These are phyloP conservation scores for Synergus umbraculus DNA, from an alignment of 2,888 invertebrate genomes.

Conservation along the genomic window DNA sequence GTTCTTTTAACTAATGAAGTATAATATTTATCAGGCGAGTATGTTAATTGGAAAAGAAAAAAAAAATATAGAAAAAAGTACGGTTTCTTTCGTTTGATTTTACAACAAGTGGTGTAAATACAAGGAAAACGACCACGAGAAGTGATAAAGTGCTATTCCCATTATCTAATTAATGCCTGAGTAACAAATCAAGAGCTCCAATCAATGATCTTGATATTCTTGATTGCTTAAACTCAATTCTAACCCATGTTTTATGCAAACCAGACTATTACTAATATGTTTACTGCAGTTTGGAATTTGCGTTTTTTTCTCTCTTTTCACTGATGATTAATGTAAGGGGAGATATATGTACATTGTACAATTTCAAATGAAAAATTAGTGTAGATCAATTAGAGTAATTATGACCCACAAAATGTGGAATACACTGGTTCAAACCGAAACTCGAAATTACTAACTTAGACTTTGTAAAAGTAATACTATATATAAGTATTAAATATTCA, in stretches of 20 bases:
- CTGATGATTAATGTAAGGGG: background rate
- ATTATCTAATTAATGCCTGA: slow-evolving; percentile 35
- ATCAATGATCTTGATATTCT: slow-evolving; percentile 34
- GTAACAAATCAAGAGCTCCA: slow-evolving; percentile 39
- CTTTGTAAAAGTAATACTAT: no score
- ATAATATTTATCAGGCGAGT: background rate
- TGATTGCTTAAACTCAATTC: slow-evolving; percentile 34
- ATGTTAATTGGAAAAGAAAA: slow-evolving; percentile 7
- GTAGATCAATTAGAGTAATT: background rate
- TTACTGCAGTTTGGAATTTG: slow-evolving; percentile 3
- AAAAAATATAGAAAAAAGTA: background rate
- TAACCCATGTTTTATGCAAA: slow-evolving; percentile 31
- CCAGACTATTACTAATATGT: slow-evolving; percentile 1
- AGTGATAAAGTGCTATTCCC: slow-evolving; percentile 27
- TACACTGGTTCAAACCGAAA: background rate
- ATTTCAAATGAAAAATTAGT: background rate
- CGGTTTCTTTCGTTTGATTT: slow-evolving; percentile 1
- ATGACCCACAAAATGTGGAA: background rate
- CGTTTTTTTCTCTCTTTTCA: slow-evolving; percentile 7
- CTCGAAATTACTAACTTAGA: background rate
- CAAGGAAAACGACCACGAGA: slow-evolving; percentile 23
- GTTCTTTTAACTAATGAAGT: background rate
- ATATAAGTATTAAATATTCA: no score
- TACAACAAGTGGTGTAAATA: background rate
- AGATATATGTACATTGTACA: background rate